A percentile compares a stretch with the other conserved stretches of the same genome.
Evolutionary conservation across 2,888 invertebrate species (phyloP).

Genomic region (Meloe dianella): DNA sequence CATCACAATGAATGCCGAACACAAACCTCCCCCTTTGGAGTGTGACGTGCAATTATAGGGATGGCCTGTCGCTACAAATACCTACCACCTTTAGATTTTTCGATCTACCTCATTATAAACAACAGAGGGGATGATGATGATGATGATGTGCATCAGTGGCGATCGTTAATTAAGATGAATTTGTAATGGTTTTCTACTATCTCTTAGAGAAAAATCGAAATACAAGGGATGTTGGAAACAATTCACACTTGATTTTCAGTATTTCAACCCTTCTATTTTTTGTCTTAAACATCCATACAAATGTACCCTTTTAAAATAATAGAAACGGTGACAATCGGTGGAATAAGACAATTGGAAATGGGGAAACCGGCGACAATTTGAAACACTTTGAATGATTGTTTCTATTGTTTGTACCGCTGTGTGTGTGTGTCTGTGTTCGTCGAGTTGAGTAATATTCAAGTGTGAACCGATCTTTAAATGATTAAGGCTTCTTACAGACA

Average conservation of each 20-base stretch:
- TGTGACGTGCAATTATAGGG: conserved; percentile 7
- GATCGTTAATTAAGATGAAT: not conserved
- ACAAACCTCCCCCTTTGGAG: not conserved
- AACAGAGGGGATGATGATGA: not conserved
- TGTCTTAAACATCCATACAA: conserved; percentile 5
- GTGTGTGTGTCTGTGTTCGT: not conserved
- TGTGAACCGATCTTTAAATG: too few species aligned
- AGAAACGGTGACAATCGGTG: not conserved
- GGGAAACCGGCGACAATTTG: conserved; percentile 27
- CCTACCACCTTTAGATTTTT: not conserved
- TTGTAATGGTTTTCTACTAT: too few species aligned
- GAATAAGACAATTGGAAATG: not conserved
- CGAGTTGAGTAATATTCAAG: not conserved
- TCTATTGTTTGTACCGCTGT: conserved; percentile 1
- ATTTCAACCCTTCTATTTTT: conserved; percentile 9
- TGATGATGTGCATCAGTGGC: not conserved
- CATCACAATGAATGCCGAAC: conserved; percentile 35
- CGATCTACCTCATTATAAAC: not conserved
- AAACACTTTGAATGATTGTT: conserved; percentile 57
- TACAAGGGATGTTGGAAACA: not conserved
- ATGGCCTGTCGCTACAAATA: not conserved
- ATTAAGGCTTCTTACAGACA: too few species aligned
- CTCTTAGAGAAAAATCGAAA: too few species aligned
- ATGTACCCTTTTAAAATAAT: conserved; percentile 11
- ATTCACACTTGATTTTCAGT: not conserved